Conservation (phyloP, 2,797 vertebrate genomes). For the Hemitrygon akajei region DNA sequence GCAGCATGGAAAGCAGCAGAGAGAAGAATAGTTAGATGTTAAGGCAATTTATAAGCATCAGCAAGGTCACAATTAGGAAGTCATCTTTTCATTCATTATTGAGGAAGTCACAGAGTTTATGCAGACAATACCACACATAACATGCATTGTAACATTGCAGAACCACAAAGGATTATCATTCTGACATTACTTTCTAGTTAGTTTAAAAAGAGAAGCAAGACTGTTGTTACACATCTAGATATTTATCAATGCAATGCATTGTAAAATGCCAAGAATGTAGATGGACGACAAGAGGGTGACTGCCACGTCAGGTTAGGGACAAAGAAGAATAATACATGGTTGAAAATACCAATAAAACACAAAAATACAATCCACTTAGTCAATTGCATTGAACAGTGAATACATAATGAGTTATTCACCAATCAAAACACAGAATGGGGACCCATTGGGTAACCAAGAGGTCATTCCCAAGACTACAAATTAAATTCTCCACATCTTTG, state of each 20-base stretch:
- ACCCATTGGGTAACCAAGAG: background rate
- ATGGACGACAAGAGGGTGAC: background rate
- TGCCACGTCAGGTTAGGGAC: background rate
- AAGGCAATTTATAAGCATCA: background rate
- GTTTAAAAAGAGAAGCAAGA: background rate
- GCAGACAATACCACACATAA: no score
- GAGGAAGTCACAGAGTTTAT: no score
- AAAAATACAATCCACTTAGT: background rate
- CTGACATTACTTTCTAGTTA: background rate
- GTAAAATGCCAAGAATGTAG: background rate
- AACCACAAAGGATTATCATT: background rate
- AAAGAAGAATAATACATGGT: background rate
- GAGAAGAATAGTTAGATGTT: background rate
- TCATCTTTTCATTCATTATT: no score
- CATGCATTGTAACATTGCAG: no score
- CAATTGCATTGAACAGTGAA: background rate
- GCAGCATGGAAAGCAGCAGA: background rate
- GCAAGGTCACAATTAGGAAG: background rate
- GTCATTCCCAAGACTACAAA: background rate
- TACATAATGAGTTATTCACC: background rate
- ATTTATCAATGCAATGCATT: background rate
- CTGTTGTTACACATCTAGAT: background rate
- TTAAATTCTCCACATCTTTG: background rate
- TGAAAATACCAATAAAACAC: background rate
- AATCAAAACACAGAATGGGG: background rate